phyloP scores from a whole-genome alignment of 2,888 invertebrate species.

The Cheilosia grossa region DNA sequence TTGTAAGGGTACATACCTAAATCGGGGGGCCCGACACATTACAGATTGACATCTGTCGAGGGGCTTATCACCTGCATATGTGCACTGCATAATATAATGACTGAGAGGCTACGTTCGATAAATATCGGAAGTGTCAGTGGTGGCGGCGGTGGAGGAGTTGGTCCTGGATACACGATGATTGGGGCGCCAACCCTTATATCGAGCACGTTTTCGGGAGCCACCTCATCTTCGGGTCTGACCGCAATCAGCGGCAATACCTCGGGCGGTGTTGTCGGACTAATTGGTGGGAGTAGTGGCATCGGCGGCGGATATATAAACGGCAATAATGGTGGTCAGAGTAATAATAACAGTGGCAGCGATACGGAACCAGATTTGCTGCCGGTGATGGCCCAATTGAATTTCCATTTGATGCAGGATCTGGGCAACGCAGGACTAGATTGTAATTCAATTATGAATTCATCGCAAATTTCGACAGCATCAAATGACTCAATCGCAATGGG shows the following conservation, averaged over 20 bases:
- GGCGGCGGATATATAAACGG: slow-evolving; percentile 52
- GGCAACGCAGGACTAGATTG: slow-evolving; percentile 78
- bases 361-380: slow-evolving; percentile 76
- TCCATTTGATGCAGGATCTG: slow-evolving; percentile 79
- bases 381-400: slow-evolving; percentile 80
- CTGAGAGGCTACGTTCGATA: slow-evolving; percentile 71
- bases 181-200: slow-evolving; percentile 79
- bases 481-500: slow-evolving; percentile 79
- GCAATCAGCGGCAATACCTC: slow-evolving; percentile 50
- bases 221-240: slow-evolving; percentile 70
- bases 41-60: slow-evolving; percentile 40
- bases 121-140: slow-evolving; percentile 67
- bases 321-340: slow-evolving; percentile 60
- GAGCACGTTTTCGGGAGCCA: slow-evolving; percentile 77
- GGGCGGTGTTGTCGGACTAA: slow-evolving; percentile 48
- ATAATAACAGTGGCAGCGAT: slow-evolving; percentile 77
- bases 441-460: slow-evolving; percentile 83
- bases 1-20: slow-evolving; percentile 6
- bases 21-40: slow-evolving; percentile 2
- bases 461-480: slow-evolving; percentile 83
- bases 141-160: slow-evolving; percentile 52
- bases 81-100: slow-evolving; percentile 54
- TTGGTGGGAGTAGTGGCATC: slow-evolving; percentile 63
- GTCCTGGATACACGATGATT: slow-evolving; percentile 75
- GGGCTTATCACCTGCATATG: slow-evolving; percentile 57